These are phyloP conservation scores for Coptodon rendalli DNA, from an alignment of 2,113 vertebrate species.

Conservation along the genomic window DNA sequence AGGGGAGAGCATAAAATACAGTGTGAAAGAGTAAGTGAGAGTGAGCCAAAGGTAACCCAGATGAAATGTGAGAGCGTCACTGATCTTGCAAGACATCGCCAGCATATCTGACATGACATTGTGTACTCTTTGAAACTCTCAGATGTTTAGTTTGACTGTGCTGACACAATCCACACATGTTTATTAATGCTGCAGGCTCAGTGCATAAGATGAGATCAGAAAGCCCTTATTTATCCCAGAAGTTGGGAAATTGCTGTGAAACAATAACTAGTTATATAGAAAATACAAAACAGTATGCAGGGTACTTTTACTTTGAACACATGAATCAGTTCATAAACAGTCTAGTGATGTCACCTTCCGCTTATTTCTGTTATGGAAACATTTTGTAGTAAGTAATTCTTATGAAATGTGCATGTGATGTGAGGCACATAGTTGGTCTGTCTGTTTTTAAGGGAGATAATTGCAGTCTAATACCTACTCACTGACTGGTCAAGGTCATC, in stretches of 20 bases:
- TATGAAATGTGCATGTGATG: neutral
- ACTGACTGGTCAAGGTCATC: neutral
- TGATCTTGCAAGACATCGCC: neutral
- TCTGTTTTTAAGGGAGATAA: neutral
- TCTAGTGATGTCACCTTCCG: neutral
- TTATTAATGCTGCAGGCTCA: neutral
- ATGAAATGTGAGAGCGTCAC: conserved; percentile 33
- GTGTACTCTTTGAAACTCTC: neutral
- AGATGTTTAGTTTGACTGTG: neutral
- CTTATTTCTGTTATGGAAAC: neutral
- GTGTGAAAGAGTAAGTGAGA: neutral
- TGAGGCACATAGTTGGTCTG: neutral
- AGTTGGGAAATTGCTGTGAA: neutral
- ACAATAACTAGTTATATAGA: neutral
- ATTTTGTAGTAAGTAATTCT: neutral
- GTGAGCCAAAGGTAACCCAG: conserved; percentile 16
- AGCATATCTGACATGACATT: neutral
- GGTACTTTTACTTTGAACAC: neutral
- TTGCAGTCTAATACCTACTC: neutral
- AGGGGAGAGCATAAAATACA: neutral
- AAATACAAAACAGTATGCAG: neutral
- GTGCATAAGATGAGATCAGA: neutral
- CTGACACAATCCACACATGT: neutral
- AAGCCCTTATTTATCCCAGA: neutral
- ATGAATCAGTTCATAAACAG: neutral